A percentile compares a stretch with the other conserved stretches of the same genome.
Conservation (phyloP, 2,113 vertebrate genomes). For the Mustelus asterias region DNA sequence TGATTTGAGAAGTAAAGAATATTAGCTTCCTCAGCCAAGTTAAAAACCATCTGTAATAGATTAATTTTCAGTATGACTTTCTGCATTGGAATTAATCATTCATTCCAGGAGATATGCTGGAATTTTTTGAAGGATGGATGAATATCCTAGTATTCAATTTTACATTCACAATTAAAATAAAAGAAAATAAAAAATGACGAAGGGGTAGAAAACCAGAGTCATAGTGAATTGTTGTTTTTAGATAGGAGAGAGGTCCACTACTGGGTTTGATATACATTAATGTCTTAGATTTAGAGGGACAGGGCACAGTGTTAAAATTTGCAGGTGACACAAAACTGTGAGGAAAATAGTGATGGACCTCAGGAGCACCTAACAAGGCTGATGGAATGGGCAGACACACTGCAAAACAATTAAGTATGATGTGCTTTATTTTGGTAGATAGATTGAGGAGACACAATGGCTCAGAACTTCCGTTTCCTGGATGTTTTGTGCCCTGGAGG, state of each 20-base stretch:
- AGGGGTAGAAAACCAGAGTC: background rate
- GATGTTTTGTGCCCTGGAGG: too few species aligned
- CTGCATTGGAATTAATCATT: conserved; percentile 7
- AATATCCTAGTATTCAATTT: background rate
- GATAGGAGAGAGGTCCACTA: background rate
- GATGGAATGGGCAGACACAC: background rate
- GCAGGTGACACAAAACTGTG: background rate
- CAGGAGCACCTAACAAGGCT: background rate
- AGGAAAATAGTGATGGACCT: background rate
- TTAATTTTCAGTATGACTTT: conserved; percentile 20
- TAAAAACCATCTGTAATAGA: conserved; percentile 30
- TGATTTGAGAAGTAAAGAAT: conserved; percentile 28
- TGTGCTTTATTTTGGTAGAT: background rate
- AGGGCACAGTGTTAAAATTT: background rate
- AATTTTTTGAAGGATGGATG: background rate
- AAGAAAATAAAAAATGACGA: background rate
- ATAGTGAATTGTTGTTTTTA: background rate
- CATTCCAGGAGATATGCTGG: background rate
- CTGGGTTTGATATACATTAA: background rate
- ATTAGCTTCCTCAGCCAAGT: conserved; percentile 17
- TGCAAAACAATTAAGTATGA: background rate
- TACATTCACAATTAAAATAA: background rate
- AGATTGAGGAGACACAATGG: background rate
- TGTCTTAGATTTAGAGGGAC: background rate
- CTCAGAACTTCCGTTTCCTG: too few species aligned